Conservation (phyloP, 1,140 invertebrate species). For the Lepidurus apus region DNA sequence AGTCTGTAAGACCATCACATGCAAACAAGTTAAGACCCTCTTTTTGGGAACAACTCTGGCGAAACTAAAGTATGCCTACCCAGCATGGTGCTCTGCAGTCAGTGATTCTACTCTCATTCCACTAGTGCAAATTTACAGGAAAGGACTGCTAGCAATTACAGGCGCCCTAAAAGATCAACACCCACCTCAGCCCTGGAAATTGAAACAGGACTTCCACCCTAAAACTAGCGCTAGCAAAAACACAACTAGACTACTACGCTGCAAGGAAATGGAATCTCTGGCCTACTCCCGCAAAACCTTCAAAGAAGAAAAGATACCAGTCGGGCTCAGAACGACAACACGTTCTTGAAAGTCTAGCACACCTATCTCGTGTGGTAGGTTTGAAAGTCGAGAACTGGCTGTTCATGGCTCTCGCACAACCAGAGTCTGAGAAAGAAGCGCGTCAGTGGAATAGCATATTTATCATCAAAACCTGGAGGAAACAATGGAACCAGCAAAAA, state of each 20-base stretch:
- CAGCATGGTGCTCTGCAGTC: background rate
- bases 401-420: background rate
- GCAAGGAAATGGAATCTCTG: background rate
- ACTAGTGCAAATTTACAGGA: background rate
- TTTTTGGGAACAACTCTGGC: background rate
- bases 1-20: background rate
- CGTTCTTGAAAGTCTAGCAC: no score
- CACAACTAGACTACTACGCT: background rate
- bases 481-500: background rate
- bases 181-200: background rate
- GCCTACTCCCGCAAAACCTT: background rate
- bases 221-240: background rate
- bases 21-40: background rate
- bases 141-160: constrained; percentile 1
- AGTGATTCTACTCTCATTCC: background rate
- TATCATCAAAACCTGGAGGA: background rate
- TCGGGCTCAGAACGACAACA: background rate
- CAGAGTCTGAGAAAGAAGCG: background rate
- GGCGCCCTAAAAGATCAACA: background rate
- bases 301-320: background rate
- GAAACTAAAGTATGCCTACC: background rate
- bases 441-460: background rate
- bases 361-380: no score
- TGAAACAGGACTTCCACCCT: background rate
- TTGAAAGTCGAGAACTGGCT: background rate